phyloP scores from a whole-genome alignment of 1,140 invertebrate species.

The Drosophila virilis region DNA sequence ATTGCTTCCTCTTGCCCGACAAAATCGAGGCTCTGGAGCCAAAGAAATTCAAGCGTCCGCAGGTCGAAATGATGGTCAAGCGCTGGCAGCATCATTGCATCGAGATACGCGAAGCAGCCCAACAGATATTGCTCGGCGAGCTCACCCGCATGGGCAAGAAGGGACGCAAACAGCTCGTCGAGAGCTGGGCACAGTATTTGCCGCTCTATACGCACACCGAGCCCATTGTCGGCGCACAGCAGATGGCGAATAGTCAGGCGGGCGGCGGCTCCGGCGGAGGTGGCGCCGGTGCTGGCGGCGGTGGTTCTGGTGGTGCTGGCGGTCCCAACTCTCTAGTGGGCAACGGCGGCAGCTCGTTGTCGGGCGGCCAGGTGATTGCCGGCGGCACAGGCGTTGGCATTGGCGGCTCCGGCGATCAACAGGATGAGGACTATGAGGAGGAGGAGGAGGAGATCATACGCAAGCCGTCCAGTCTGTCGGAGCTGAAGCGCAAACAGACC shows the following conservation, averaged over 20 bases:
- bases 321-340: slow-evolving; percentile 15
- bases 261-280: slow-evolving; percentile 18
- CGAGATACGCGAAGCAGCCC: slow-evolving; percentile 97
- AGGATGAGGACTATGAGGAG: slow-evolving; percentile 91
- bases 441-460: slow-evolving; percentile 92
- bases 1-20: slow-evolving; percentile 98
- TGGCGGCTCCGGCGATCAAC: slow-evolving; percentile 41
- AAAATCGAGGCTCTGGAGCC: slow-evolving; percentile 90
- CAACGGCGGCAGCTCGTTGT: slow-evolving; percentile 26
- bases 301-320: slow-evolving; percentile 21
- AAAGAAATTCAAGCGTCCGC: slow-evolving; percentile 94
- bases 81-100: slow-evolving; percentile 99
- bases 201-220: slow-evolving; percentile 93
- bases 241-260: slow-evolving; percentile 72
- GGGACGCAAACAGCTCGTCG: slow-evolving; percentile 95
- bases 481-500: slow-evolving; percentile 97
- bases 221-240: slow-evolving; percentile 86
- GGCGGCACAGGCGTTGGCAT: slow-evolving; percentile 6
- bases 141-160: slow-evolving; percentile 94
- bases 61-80: slow-evolving; percentile 98
- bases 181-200: slow-evolving; percentile 97
- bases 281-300: not conserved
- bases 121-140: slow-evolving; percentile 97
- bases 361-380: slow-evolving; percentile 14
- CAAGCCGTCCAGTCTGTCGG: slow-evolving; percentile 92